These are phyloP conservation scores for Drosophila imparisetae DNA, from an alignment of 2,888 invertebrate species.

Conservation along the genomic window DNA sequence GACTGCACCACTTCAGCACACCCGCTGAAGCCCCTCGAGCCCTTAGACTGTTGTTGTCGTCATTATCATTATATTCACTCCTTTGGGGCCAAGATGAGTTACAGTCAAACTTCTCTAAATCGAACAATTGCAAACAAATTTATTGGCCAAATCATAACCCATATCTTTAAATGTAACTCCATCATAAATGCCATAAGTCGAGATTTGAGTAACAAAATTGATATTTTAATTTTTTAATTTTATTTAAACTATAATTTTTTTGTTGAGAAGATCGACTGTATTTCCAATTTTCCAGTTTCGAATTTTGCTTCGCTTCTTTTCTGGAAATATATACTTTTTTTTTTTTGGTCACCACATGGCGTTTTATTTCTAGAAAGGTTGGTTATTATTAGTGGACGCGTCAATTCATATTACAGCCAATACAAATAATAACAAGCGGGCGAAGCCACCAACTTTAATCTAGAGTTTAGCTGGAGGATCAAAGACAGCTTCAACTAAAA, in stretches of 20 bases:
- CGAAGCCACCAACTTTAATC: conserved; percentile 41
- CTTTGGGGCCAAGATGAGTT: conserved; percentile 51
- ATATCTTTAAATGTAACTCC: not conserved
- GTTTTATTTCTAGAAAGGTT: conserved; percentile 24
- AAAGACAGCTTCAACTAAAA: conserved; percentile 18
- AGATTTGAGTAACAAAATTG: not conserved
- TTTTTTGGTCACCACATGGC: conserved; percentile 33
- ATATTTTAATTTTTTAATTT: not conserved
- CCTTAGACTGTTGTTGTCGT: conserved; percentile 51
- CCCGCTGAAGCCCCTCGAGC: conserved; percentile 1
- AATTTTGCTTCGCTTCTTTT: conserved; percentile 36
- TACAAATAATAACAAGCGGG: conserved; percentile 65
- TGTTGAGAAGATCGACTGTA: conserved; percentile 10
- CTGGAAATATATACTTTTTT: conserved; percentile 26
- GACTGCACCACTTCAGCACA: not conserved
- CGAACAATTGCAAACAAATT: not conserved
- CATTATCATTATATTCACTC: conserved; percentile 71
- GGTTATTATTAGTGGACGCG: conserved; percentile 77
- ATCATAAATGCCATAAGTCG: not conserved
- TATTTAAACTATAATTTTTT: not conserved
- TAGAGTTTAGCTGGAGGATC: conserved; percentile 35
- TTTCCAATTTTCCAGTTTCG: conserved; percentile 64
- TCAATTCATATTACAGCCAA: conserved; percentile 77
- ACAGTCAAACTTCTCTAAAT: conserved; percentile 4
- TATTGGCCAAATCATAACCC: not conserved